Evolutionary conservation across 1,140 invertebrate genomes (phyloP), one percentile per base, ranked within the genome.

Genomic region (Drosophila athabasca): DNA sequence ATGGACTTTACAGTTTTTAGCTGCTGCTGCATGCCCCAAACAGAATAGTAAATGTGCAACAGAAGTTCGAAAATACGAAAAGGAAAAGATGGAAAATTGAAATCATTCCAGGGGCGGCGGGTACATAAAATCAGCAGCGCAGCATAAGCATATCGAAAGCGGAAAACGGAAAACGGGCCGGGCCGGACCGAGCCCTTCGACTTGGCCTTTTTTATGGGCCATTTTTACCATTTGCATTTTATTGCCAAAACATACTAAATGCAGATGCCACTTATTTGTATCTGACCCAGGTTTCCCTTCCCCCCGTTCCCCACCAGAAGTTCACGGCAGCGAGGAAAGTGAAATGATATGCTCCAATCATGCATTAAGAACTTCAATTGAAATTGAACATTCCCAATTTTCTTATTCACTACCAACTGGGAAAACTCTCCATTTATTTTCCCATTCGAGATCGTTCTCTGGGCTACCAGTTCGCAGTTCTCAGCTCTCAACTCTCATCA

Each of bases 1-100:
- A 85, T 87, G 81, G 81, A 85, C 81, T 85, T 74, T 81, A 87
- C 68, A 77, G 81, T 87, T 85, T 85, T 74, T 74, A 84, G 81
- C 73, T 75, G 76, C 73, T 75, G 76, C 76, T 71, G 69, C 45
- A 55, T 59, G 49, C 70, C 52, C 66, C 77, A 85, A 85, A 87
- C 62, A 87, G 82, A 82, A 85, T 87, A 87, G 60, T 83, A 82
- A 87, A 87, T 87, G 82, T 69, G 78, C 74, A 77, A 41, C 76
- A 73, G 62, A 60, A 60, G 77, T 83, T 83, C 72, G 79, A 82
- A 78, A 78, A 24, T 52, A 49, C 35, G 39, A 35, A 31, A 17
- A 50, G 26, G 5, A 29, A 64, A 53, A 76, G 82, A 77, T 85
- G 70, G 70, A 74, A 84, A 84, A 84, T 76, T 69, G 76, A 84